These are phyloP conservation scores for Mobula birostris DNA, from an alignment of 2,113 vertebrate genomes.

Conservation along the genomic window DNA sequence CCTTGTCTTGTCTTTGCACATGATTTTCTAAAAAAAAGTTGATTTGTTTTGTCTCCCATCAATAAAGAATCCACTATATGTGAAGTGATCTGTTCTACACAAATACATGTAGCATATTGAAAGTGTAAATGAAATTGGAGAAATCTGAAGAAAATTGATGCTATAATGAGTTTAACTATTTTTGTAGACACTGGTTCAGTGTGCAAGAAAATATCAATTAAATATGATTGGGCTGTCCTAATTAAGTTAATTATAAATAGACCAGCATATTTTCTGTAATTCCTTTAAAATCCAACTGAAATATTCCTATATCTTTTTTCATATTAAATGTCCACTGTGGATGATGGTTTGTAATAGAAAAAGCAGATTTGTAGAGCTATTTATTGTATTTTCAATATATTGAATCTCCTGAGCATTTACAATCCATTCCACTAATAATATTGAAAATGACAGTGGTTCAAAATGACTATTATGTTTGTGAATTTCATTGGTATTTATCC, in stretches of 20 bases:
- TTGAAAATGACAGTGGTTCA: slow-evolving; percentile 31
- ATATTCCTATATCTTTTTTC: neutral
- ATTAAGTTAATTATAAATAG: neutral
- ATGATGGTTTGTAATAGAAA: neutral
- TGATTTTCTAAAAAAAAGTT: neutral
- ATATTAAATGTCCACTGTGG: neutral
- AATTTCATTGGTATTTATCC: neutral
- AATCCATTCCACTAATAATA: slow-evolving; percentile 29
- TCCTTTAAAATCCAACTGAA: neutral
- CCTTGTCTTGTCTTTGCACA: neutral
- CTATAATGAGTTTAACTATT: neutral
- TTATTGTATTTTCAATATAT: slow-evolving; percentile 33
- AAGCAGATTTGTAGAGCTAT: slow-evolving; percentile 8
- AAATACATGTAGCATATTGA: neutral
- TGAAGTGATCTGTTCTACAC: neutral
- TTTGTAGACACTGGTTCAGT: neutral
- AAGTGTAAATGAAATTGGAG: neutral
- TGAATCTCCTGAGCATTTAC: slow-evolving; percentile 2
- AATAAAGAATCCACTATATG: neutral
- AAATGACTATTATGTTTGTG: slow-evolving; percentile 37
- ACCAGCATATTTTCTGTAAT: neutral
- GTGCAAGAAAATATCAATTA: neutral
- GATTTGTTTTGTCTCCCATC: neutral
- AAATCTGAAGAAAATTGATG: neutral
- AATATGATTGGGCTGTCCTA: neutral